phyloP scores from a whole-genome alignment of 2,888 invertebrate genomes.

The Chrysolina haemoptera region DNA sequence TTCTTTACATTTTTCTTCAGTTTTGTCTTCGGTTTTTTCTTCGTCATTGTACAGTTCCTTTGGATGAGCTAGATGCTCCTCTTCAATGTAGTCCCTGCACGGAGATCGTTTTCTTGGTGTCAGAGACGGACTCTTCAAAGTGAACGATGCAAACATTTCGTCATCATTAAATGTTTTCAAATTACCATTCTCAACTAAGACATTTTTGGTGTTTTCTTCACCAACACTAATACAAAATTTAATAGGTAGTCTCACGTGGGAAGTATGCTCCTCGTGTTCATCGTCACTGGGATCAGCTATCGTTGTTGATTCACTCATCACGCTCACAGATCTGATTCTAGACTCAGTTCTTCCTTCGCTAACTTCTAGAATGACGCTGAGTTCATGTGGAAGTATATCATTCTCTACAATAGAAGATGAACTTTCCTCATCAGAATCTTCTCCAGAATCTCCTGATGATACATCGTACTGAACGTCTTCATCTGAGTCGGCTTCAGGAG shows the following conservation, averaged over 20 bases:
- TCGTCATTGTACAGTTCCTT: constrained; percentile 19
- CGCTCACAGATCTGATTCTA: constrained; percentile 64
- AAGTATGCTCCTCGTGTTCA: constrained; percentile 64
- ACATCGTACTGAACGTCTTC: constrained; percentile 60
- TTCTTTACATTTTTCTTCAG: constrained; percentile 36
- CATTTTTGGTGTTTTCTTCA: constrained; percentile 59
- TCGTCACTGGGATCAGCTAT: constrained; percentile 62
- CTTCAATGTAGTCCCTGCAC: constrained; percentile 20
- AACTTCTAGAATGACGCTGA: constrained; percentile 77
- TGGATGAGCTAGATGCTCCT: constrained; percentile 10
- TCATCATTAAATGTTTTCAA: constrained; percentile 17
- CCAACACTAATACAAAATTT: constrained; percentile 35
- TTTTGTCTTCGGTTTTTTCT: constrained; percentile 41
- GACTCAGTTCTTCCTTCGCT: constrained; percentile 70
- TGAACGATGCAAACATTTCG: constrained; percentile 41
- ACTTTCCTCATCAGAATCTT: constrained; percentile 58
- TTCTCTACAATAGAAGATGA: constrained; percentile 55
- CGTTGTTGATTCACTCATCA: constrained; percentile 61
- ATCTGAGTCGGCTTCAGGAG: constrained; percentile 56
- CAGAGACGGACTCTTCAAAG: constrained; percentile 37
- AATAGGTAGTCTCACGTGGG: constrained; percentile 24
- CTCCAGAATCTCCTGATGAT: constrained; percentile 62
- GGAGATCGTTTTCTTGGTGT: constrained; percentile 30
- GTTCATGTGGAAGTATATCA: constrained; percentile 69
- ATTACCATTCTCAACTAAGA: constrained; percentile 57